A percentile compares a stretch with the other conserved stretches of the same genome.
Conservation (phyloP, 2,888 invertebrate genomes). For the Polietes domitor region DNA sequence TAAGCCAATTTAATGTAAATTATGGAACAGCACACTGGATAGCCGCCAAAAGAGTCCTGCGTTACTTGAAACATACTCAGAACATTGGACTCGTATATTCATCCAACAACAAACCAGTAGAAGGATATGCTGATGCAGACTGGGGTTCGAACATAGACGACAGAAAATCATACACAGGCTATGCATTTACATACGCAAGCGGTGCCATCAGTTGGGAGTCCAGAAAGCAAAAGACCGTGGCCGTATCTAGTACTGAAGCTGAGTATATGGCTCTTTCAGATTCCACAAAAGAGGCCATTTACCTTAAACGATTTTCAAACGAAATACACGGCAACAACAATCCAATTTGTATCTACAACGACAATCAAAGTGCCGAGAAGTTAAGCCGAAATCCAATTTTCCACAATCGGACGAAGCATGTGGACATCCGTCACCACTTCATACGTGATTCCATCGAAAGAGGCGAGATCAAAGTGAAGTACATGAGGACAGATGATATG, state of each 20-base stretch:
- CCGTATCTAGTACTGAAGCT: conserved; percentile 26
- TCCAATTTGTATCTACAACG: no score
- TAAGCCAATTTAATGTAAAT: no score
- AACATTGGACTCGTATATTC: no score
- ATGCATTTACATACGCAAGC: conserved; percentile 50
- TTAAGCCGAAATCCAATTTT: no score
- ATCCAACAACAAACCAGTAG: conserved; percentile 17
- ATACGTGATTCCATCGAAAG: conserved; percentile 27
- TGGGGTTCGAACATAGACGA: conserved; percentile 50
- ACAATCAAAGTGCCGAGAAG: no score
- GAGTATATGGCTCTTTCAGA: conserved; percentile 27
- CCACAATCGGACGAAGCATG: conserved; percentile 39
- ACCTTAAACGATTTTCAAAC: conserved; percentile 34
- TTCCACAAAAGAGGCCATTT: conserved; percentile 38
- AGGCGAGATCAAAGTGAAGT: conserved; percentile 31
- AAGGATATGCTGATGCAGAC: conserved; percentile 48
- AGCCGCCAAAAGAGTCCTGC: conserved; percentile 58
- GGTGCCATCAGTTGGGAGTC: conserved; percentile 44
- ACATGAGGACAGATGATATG: conserved; percentile 48
- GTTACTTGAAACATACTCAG: conserved; percentile 62
- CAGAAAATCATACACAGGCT: conserved; percentile 55
- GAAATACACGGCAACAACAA: conserved; percentile 44
- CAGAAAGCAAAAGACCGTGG: conserved; percentile 41
- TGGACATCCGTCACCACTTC: conserved; percentile 46
- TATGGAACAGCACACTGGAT: conserved; percentile 60